Evolutionary conservation across 2,797 vertebrate genomes (phyloP).

Genomic region (Diceros bicornis): DNA sequence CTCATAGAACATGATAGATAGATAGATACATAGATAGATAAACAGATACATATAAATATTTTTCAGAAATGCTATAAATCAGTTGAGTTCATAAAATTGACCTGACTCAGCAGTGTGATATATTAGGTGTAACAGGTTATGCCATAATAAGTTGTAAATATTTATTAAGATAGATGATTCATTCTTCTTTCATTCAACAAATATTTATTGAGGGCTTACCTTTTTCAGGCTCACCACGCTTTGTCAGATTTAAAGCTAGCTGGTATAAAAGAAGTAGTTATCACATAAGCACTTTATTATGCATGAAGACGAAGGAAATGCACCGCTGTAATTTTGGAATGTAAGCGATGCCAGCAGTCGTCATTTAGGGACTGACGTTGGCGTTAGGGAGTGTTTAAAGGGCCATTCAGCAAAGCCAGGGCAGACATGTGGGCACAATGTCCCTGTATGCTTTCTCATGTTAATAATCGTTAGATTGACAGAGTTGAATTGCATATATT

Average conservation of each 20-base stretch:
- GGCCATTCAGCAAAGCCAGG: neutral
- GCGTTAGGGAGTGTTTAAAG: neutral
- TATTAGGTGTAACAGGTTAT: neutral
- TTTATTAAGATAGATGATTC: conserved; percentile 49
- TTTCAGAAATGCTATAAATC: conserved; percentile 31
- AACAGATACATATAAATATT: neutral
- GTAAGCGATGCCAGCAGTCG: neutral
- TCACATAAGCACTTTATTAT: neutral
- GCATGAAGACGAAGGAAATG: neutral
- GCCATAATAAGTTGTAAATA: neutral
- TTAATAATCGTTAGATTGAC: neutral
- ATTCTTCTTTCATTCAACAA: neutral
- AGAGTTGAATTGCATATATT: neutral
- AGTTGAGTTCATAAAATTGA: neutral
- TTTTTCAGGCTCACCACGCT: neutral
- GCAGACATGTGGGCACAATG: neutral
- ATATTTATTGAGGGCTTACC: neutral
- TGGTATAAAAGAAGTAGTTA: neutral
- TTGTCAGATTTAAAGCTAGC: conserved; percentile 18
- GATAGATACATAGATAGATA: neutral
- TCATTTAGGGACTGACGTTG: neutral
- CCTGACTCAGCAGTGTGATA: neutral
- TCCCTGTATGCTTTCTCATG: neutral
- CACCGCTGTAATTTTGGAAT: neutral
- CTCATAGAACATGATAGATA: neutral